Evolutionary conservation across 2,113 vertebrate species (phyloP).

Genomic region (Brienomyrus longianalis): DNA sequence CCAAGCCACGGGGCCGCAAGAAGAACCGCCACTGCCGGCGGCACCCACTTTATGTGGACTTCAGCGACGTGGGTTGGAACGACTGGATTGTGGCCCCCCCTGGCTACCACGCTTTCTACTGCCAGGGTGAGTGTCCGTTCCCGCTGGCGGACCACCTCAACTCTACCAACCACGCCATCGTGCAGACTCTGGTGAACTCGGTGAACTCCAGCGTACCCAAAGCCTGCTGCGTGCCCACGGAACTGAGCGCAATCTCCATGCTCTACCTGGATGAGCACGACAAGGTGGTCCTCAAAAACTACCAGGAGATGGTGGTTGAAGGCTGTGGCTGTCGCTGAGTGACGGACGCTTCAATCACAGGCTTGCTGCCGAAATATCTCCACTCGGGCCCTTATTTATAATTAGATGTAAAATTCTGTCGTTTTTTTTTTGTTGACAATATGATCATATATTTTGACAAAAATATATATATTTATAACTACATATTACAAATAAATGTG

Average conservation of each 20-base stretch:
- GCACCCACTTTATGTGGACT: constrained; percentile 57
- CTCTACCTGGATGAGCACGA: constrained; percentile 97
- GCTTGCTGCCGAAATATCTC: constrained; percentile 52
- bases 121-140: constrained; percentile 95
- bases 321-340: constrained; percentile 88
- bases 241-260: constrained; percentile 99
- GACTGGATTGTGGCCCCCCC: constrained; percentile 24
- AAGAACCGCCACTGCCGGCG: constrained; percentile 89
- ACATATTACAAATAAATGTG: constrained; percentile 94
- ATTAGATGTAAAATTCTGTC: constrained; percentile 73
- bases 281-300: constrained; percentile 98
- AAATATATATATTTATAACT: constrained; percentile 97
- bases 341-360: constrained; percentile 13
- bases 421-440: constrained; percentile 85
- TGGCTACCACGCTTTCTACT: constrained; percentile 71
- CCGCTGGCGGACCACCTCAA: constrained; percentile 46
- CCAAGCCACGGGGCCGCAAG: constrained; percentile 79
- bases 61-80: constrained; percentile 25
- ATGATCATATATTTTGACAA: constrained; percentile 99
- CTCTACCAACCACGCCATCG: constrained; percentile 22
- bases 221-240: constrained; percentile 94
- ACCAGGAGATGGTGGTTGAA: constrained; percentile 99
- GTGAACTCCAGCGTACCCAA: constrained; percentile 96
- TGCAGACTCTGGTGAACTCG: constrained; percentile 75
- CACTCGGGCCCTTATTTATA: constrained; percentile 94